Percentiles rank a stretch among this genome's conserved stretches.
phyloP scores from a whole-genome alignment of 2,888 invertebrate genomes.

The Dicycla oo region DNA sequence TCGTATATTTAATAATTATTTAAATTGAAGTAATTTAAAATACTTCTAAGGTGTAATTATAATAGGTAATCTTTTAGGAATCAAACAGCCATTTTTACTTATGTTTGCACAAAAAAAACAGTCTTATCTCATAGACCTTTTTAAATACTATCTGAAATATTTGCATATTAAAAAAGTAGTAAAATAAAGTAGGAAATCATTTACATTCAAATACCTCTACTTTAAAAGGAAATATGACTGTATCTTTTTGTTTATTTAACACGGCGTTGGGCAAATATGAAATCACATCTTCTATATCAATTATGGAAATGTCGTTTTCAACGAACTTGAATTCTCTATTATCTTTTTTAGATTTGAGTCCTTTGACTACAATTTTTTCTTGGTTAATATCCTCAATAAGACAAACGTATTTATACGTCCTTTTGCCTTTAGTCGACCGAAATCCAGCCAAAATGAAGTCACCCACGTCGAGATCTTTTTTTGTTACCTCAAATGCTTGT shows the following conservation, averaged over 20 bases:
- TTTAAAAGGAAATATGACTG: conserved; percentile 7
- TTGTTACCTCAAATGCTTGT: no score
- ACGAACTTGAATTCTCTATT: conserved; percentile 33
- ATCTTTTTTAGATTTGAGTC: conserved; percentile 23
- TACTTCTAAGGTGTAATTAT: conserved; percentile 25
- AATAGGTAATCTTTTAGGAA: conserved; percentile 24
- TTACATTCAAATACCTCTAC: no score
- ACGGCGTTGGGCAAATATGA: conserved; percentile 32
- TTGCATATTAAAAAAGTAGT: conserved; percentile 21
- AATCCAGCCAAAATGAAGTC: background rate
- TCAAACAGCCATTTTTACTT: conserved; percentile 26
- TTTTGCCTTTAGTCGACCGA: conserved; percentile 26
- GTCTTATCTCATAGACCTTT: conserved; percentile 15
- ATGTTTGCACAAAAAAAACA: background rate
- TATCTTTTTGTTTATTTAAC: conserved; percentile 39
- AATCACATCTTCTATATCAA: conserved; percentile 33
- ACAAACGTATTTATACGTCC: conserved; percentile 32
- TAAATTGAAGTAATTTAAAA: conserved; percentile 21
- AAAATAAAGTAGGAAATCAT: conserved; percentile 18
- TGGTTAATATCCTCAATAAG: conserved; percentile 31
- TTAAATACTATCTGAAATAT: conserved; percentile 16
- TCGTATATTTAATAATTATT: conserved; percentile 22
- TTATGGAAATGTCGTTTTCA: conserved; percentile 33
- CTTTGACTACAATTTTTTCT: conserved; percentile 28
- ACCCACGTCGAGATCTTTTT: no score